Percentiles rank a stretch among this genome's conserved stretches.
Evolutionary conservation across 2,797 vertebrate species (phyloP).

Genomic region (Carduelis carduelis): DNA sequence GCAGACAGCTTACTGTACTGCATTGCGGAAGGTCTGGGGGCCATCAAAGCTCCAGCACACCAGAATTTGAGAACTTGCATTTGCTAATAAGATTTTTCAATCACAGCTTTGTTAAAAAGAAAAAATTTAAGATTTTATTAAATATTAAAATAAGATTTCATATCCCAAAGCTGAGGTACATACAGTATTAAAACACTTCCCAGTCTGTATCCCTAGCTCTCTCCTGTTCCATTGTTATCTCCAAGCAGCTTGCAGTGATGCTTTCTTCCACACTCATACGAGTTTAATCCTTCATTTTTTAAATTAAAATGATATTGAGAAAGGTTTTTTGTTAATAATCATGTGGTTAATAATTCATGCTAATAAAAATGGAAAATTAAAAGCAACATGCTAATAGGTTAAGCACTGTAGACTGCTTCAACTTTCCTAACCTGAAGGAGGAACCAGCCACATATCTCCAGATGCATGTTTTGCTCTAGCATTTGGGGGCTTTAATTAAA

Average conservation of each 20-base stretch:
- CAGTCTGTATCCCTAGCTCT: neutral
- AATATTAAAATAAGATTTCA: constrained; percentile 12
- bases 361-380: constrained; percentile 62
- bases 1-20: neutral
- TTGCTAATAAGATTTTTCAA: neutral
- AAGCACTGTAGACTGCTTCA: neutral
- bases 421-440: neutral
- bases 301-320: neutral
- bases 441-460: neutral
- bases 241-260: neutral
- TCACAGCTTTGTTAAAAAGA: neutral
- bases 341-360: constrained; percentile 46
- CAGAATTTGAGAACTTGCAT: neutral
- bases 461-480: neutral
- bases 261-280: neutral
- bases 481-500: neutral
- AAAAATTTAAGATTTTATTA: neutral
- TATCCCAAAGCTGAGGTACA: neutral
- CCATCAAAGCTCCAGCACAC: neutral
- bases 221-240: neutral
- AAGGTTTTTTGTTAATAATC: constrained; percentile 32
- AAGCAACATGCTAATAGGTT: constrained; percentile 18
- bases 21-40: neutral
- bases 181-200: neutral
- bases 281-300: neutral